Evolutionary conservation across 1,140 invertebrate species (phyloP), one percentile per base, ranked within the genome.

Genomic region (Holotrichia oblita): DNA sequence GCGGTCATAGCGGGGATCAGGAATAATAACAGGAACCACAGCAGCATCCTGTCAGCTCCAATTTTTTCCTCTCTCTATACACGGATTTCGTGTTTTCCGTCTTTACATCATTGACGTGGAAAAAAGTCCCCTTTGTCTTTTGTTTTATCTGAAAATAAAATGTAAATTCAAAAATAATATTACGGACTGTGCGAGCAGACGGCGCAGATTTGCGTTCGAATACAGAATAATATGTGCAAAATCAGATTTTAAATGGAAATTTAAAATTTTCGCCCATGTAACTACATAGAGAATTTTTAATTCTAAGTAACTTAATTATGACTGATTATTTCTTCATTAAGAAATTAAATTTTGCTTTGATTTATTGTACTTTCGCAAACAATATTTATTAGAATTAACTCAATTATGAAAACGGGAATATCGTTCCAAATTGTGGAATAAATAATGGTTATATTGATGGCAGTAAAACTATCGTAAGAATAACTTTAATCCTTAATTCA

Each of bases 141-240:
- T 69, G 61, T 69, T 69, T 69, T 69, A 69, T 27, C 61, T 69
- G 61, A 69, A 69, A 69, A 69, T 69, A 69, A 34, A 69, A 69
- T 69, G 22, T 24, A 22, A 69, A 69, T 69, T 69, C 22, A 69
- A 69, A 69, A 34, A 69, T 27, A 69, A 69, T 69, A 69, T 69
- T 69, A 69, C 20, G 17, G 14, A 17, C 48, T 34, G 48, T 55
- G n/a, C 48, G 0, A 10, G 20, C 8, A 20, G 22, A 34, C 6
- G 61, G 12, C 6, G 22, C 27, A 0, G 27, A 69, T 69, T 14
- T 55, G 48, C 48, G 61, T 17, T 34, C 22, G 22, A 69, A 22
- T 27, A 14, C 22, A 22, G 22, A 55, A 55, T 69, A 69, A 69
- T 69, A 69, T 14, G 61, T 69, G 12, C 22, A 9, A 34, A 69